Evolutionary conservation across 1,140 invertebrate genomes (phyloP).

Genomic region (Ectropis grisescens): DNA sequence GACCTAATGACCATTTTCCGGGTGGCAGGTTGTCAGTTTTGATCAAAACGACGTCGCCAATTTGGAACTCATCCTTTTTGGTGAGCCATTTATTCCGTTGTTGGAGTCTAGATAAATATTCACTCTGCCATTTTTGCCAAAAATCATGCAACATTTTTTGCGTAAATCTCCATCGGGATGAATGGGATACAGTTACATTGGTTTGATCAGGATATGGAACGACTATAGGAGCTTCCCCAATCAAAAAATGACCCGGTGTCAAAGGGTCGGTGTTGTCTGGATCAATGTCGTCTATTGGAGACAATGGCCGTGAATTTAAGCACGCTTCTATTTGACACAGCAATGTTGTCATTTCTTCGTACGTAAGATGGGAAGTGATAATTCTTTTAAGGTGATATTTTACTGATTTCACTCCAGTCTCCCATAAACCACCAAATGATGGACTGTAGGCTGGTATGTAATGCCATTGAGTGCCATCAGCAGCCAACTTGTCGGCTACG

Average conservation of each 20-base stretch:
- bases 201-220: constrained; percentile 7
- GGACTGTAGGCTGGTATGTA: constrained; percentile 15
- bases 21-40: too few species aligned
- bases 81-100: too few species aligned
- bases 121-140: too few species aligned
- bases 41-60: too few species aligned
- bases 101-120: too few species aligned
- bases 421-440: constrained; percentile 22
- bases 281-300: constrained; percentile 21
- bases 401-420: constrained; percentile 23
- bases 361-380: constrained; percentile 11
- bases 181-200: constrained; percentile 2
- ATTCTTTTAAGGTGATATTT: constrained; percentile 13
- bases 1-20: too few species aligned
- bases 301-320: constrained; percentile 21
- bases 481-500: constrained; percentile 5
- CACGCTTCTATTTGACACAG: constrained; percentile 24
- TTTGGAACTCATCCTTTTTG: constrained; percentile 10
- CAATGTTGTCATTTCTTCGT: constrained; percentile 28
- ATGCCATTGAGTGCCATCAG: constrained; percentile 30
- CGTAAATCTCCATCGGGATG: constrained; percentile 9
- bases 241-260: constrained; percentile 32
- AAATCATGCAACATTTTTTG: too few species aligned
- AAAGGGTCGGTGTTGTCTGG: constrained; percentile 14
- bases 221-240: constrained; percentile 16